Evolutionary conservation across 2,113 vertebrate species (phyloP), one percentile per base, ranked within the genome.

Genomic region (Apteryx owenii): DNA sequence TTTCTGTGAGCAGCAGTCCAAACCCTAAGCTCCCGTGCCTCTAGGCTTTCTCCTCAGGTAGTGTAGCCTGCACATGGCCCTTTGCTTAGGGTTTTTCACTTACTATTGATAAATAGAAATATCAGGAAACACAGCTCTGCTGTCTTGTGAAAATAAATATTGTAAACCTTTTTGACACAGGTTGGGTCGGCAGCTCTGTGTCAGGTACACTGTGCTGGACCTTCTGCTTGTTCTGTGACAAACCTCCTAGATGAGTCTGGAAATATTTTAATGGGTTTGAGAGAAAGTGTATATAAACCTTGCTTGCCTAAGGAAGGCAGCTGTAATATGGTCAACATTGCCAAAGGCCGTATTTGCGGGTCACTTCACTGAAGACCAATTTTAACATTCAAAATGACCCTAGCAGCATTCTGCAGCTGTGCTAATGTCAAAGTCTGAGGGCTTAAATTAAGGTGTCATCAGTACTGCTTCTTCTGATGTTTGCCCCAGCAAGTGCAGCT

Each of bases 391-490:
- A 94, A 80, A 58, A 62, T 68, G 40, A 42, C 36, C 69, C 31
- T 66, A 83, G 29, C 26, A 94, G 15, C n/a, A 21, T 8, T 89
- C 68, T 53, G 61, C 53, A 89, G n/a, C 38, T 80, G 58, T 65
- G 68, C 21, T 79, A 33, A 50, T 85, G 79, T 85, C 88, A 81
- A 62, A 93, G 62, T 53, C 61, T 51, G 44, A 80, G 82, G 29
- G 44, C 58, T 88, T 83, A 58, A 90, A 91, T 94, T 83, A 90
- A 81, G 60, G 48, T 97, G 64, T 91, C 85, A 80, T 88, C 60
- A 42, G 53, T 70, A 56, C 18, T 2, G 2, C 56, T 89, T 87
- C 95, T 97, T 94, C 62, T 81, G 68, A 66, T 65, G 62, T 33
- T 0, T 81, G 76, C 36, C 62, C 73, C 81, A 79, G 71, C 69